phyloP scores from a whole-genome alignment of 2,113 vertebrate species.

The Candoia aspera region DNA sequence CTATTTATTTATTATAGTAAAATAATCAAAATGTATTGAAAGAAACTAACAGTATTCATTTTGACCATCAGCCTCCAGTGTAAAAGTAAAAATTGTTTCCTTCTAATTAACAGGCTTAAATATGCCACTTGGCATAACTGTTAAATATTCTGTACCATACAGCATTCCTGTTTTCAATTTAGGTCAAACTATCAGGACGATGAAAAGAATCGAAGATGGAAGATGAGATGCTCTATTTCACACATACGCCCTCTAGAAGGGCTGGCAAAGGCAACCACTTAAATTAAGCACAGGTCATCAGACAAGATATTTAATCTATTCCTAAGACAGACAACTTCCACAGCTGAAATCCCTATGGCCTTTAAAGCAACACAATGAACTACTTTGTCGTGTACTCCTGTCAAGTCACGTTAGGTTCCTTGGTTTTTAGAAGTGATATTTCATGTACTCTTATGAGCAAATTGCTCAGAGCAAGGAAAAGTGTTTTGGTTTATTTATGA shows the following conservation, averaged over 20 bases:
- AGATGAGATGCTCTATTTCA: slow-evolving; percentile 78
- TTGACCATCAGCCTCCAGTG: background rate
- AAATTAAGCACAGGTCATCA: slow-evolving; percentile 88
- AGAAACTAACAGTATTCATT: background rate
- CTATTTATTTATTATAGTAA: background rate
- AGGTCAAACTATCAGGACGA: slow-evolving; percentile 79
- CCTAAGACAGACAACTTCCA: slow-evolving; percentile 72
- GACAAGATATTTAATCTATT: slow-evolving; percentile 71
- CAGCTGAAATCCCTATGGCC: slow-evolving; percentile 72
- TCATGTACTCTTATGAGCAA: slow-evolving; percentile 60
- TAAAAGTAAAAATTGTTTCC: background rate
- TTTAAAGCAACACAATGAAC: slow-evolving; percentile 61
- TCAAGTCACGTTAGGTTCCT: slow-evolving; percentile 76
- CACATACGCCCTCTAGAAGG: slow-evolving; percentile 82
- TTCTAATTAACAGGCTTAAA: slow-evolving; percentile 14
- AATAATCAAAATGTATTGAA: background rate
- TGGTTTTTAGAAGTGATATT: slow-evolving; percentile 63
- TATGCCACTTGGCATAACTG: background rate
- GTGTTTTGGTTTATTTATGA: slow-evolving; percentile 79
- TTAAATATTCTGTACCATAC: slow-evolving; percentile 47
- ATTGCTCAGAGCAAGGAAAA: slow-evolving; percentile 71
- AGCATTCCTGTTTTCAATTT: slow-evolving; percentile 73
- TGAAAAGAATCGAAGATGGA: slow-evolving; percentile 58
- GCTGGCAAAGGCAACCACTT: slow-evolving; percentile 83
- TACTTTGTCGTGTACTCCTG: slow-evolving; percentile 78